Conservation (phyloP, 2,113 vertebrate species). For the Fregata magnificens region DNA sequence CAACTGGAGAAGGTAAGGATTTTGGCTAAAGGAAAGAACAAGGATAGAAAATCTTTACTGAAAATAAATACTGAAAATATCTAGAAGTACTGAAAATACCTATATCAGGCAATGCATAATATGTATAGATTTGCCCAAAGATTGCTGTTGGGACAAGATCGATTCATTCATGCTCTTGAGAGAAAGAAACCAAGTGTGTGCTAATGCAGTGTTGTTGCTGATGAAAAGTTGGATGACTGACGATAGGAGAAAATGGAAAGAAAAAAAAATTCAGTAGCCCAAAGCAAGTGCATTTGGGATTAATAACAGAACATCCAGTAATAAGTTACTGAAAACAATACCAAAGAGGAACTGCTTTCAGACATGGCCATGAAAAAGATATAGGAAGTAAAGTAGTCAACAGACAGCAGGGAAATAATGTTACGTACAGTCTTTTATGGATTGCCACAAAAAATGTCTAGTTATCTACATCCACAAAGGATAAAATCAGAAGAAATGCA, state of each 20-base stretch:
- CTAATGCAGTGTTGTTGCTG: background rate
- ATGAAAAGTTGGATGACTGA: background rate
- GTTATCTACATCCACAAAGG: background rate
- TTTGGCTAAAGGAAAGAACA: background rate
- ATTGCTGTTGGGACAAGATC: background rate
- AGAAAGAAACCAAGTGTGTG: background rate
- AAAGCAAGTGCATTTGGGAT: background rate
- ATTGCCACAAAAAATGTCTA: background rate
- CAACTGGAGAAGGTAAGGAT: background rate
- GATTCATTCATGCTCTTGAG: background rate
- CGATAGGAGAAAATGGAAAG: background rate
- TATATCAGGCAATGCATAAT: background rate
- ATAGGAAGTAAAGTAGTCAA: background rate
- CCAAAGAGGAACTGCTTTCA: background rate
- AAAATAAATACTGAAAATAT: background rate
- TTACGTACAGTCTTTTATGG: background rate
- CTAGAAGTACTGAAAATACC: background rate
- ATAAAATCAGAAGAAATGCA: background rate
- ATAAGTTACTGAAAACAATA: background rate
- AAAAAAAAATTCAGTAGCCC: background rate
- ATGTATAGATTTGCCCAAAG: background rate
- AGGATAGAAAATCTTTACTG: background rate
- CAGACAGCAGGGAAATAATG: background rate
- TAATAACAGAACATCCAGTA: background rate
- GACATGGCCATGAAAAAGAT: background rate